These are phyloP conservation scores for Triops cancriformis DNA, from an alignment of 1,140 invertebrate genomes.

Conservation along the genomic window DNA sequence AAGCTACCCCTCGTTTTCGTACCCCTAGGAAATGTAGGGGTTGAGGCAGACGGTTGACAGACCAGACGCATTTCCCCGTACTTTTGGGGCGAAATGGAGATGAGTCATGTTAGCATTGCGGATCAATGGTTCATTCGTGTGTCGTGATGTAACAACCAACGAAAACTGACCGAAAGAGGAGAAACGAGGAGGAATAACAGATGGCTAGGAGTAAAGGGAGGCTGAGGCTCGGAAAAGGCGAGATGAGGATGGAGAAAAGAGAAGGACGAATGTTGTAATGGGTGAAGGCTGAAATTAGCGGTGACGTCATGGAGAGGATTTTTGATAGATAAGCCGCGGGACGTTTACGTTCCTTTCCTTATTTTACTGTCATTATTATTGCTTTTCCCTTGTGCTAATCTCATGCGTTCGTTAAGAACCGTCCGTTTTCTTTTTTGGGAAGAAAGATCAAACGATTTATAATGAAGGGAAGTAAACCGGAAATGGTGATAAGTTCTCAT, in stretches of 20 bases:
- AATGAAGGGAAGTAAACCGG: background rate
- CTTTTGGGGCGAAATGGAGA: background rate
- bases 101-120: background rate
- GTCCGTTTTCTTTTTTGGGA: no score
- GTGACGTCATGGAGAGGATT: background rate
- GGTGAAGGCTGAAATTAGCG: background rate
- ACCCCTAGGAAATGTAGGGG: background rate
- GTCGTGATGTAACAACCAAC: background rate
- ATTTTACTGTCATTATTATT: background rate
- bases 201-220: background rate
- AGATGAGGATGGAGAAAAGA: background rate
- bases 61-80: background rate
- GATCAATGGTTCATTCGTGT: background rate
- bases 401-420: no score
- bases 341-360: background rate
- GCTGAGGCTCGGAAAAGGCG: background rate
- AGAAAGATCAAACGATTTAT: no score
- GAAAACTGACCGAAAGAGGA: background rate
- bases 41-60: background rate
- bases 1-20: no score
- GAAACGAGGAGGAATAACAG: background rate
- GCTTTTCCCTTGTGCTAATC: background rate
- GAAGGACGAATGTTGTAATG: background rate
- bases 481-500: background rate
- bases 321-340: background rate